phyloP scores from a whole-genome alignment of 2,797 vertebrate species.

The Pterois miles region DNA sequence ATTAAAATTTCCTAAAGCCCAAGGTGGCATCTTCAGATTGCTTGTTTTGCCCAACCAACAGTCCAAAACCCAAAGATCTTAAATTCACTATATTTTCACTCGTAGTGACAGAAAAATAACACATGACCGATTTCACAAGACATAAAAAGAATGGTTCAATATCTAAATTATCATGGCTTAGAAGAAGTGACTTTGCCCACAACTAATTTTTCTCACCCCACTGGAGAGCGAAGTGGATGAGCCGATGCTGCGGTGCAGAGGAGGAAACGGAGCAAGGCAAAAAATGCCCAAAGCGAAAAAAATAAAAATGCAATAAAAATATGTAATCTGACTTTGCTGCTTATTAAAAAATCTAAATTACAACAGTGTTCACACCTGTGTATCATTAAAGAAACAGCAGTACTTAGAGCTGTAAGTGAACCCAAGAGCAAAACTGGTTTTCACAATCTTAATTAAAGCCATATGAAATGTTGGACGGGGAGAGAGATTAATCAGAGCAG shows the following conservation, averaged over 20 bases:
- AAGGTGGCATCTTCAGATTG: background rate
- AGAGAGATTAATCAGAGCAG: background rate
- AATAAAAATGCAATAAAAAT: constrained; percentile 1
- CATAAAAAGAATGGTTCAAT: background rate
- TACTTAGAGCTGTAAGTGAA: background rate
- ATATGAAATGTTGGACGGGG: background rate
- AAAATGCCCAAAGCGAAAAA: background rate
- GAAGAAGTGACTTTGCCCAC: background rate
- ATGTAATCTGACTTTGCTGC: background rate
- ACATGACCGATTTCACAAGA: background rate
- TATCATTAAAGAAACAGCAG: background rate
- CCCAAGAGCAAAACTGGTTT: background rate
- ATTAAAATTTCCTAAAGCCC: background rate
- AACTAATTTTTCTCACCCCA: background rate
- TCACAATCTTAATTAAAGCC: constrained; percentile 11
- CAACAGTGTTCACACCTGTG: background rate
- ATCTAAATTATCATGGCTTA: background rate
- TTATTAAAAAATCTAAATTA: constrained; percentile 26
- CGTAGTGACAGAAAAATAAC: background rate
- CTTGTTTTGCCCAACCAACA: too few relatives aligned
- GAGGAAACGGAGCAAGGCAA: background rate
- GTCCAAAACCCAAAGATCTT: too few relatives aligned
- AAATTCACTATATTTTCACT: too few relatives aligned
- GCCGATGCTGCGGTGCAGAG: background rate
- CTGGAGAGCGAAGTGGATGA: background rate